Base-by-base conservation (phyloP, 2,113 vertebrate genomes). In the Petrocephalus microphthalmus region DNA sequence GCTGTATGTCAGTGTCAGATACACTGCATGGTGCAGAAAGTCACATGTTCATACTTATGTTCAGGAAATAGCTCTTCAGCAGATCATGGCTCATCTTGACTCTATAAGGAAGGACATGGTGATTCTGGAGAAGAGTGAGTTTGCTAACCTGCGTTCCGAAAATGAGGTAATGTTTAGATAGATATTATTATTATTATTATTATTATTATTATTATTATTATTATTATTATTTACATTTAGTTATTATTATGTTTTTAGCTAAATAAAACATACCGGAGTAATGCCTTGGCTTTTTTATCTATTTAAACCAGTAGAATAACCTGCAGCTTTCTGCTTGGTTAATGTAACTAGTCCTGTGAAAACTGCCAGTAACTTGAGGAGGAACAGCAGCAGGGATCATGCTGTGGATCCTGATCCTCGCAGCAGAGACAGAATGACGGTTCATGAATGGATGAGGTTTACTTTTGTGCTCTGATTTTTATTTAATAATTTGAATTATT, bases 101-200 rank as follows among this genome's bases (percentile, higher is more conserved):
- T 96, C 98, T 57, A 97, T 99, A 92, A 96, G 97, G 87, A 99
- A 99, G 93, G 98, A 99, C 92, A 99, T 99, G 98, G 98, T 99
- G 92, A 99, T 99, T 91, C 94, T 99, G 93, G 98, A 99, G 93
- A 99, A 99, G 92, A 99, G 98, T 91, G 98, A 99, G 94, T 99
- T 99, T 92, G 96, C 98, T 88, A 99, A 96, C 92, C 94, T 99
- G 47, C 96, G 98, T 88, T 96, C 97, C 2, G 98, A 99, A 71
- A 99, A 98, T 89, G 94, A 95, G 94, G 97, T 99, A 95, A 20
- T 49, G 20, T 49, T 49, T 49, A 49, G 47, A 49, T 49, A 7
- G 45, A n/a, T n/a, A 42, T 42, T 42, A 42, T 42, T 42, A 42
- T 42, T 42, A 42, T 42, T 42, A 42, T 42, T 42, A 42, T 42